These are phyloP conservation scores for Sakesphorus luctuosus DNA, from an alignment of 2,113 vertebrate genomes.

Conservation along the genomic window DNA sequence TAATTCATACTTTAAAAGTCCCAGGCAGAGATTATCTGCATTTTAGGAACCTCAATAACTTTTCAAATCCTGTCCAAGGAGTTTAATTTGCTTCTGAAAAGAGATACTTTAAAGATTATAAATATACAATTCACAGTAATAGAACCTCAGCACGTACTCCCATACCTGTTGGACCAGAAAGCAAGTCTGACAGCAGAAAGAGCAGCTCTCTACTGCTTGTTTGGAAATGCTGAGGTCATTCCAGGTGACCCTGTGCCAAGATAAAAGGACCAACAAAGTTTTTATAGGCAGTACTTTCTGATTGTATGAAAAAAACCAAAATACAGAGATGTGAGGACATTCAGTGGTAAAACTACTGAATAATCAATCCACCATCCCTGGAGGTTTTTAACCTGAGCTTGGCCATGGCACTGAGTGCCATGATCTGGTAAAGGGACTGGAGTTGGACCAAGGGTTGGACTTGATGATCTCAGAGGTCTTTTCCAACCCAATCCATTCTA, in stretches of 20 bases:
- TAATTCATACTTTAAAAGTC: not conserved
- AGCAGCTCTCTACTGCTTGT: not conserved
- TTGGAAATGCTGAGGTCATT: not conserved
- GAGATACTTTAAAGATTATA: conserved; percentile 7
- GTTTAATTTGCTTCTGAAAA: conserved; percentile 26
- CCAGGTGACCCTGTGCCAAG: not conserved
- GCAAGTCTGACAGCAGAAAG: not conserved
- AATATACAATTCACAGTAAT: not conserved
- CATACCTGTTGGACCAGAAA: not conserved
- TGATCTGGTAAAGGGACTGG: too few relatives aligned
- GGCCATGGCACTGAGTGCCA: too few relatives aligned
- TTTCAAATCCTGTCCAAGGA: not conserved
- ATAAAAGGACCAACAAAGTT: not conserved
- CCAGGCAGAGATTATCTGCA: not conserved
- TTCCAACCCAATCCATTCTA: too few relatives aligned
- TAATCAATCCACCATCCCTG: not conserved
- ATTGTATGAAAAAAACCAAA: not conserved
- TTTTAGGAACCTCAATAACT: not conserved
- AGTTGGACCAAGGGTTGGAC: too few relatives aligned
- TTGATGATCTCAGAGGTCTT: too few relatives aligned
- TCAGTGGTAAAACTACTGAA: not conserved
- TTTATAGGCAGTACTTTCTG: not conserved
- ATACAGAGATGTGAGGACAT: not conserved
- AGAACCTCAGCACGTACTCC: not conserved
- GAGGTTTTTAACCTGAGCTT: too few relatives aligned